Base-by-base conservation (phyloP, 1,140 invertebrate genomes). In the Uloborus diversus region DNA sequence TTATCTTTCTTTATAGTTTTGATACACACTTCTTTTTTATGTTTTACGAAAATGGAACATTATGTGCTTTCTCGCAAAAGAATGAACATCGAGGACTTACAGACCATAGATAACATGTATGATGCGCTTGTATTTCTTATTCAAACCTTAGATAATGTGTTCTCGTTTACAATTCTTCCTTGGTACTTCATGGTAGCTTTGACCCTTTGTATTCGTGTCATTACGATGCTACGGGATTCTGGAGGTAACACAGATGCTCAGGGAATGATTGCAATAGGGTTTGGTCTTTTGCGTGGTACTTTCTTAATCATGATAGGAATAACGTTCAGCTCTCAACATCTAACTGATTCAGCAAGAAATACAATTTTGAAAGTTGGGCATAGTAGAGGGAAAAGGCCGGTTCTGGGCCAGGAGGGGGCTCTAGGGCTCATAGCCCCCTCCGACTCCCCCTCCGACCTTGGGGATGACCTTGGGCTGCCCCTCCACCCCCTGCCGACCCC, bases 141-240 rank as follows among this genome's bases (percentile, higher is more conserved):
- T 3, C n/a, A 53, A 9, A 42, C 53, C 20, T 28, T 68, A 11
- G 65, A 68, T 30, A 7, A 7, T 4, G 65, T 49, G 14, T 68
- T 68, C n/a, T 68, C 65, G 2, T 20, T 68, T 1, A 27, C 65
- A 7, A 49, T 53, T 27, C 65, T 68, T 49, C 53, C 53, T 2
- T 68, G 65, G 65, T 68, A 68, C n/a, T 68, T 68, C 23, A 68
- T 68, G 65, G 65, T 68, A 0, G 53, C 47, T 11, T 28, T 68
- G 7, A 68, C 42, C 32, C 28, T 68, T 2, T 68, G 65, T 9
- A 68, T 68, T n/a, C 25, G 37, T 2, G 28, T 68, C 1, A 68
- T 68, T 49, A 49, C 65, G 49, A 53, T 68, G n/a, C 28, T 68
- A 30, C 42, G 47, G 3, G 65, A 68, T n/a, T 25, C 4, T n/a